These are phyloP conservation scores for Phthorimaea operculella DNA, from an alignment of 1,140 invertebrate genomes.

Conservation along the genomic window DNA sequence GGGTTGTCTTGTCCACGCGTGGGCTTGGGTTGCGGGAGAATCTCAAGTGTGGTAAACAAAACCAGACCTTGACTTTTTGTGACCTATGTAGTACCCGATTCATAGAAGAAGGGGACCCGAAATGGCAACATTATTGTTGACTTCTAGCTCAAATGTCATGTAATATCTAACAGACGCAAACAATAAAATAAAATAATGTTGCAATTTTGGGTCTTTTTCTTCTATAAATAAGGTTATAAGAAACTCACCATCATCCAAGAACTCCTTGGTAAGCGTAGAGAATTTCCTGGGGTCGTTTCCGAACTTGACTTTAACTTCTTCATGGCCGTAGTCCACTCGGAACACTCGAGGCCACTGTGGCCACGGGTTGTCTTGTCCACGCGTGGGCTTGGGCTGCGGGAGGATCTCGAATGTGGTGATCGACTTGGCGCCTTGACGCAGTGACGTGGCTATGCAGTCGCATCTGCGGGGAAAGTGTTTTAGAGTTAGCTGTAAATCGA, in stretches of 20 bases:
- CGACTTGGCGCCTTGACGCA: conserved; percentile 95
- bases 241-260: conserved; percentile 84
- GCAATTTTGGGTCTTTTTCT: too few species aligned
- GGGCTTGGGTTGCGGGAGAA: conserved; percentile 90
- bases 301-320: conserved; percentile 93
- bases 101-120: too few species aligned
- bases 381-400: conserved; percentile 84
- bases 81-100: too few species aligned
- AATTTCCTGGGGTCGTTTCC: conserved; percentile 95
- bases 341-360: conserved; percentile 97
- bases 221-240: too few species aligned
- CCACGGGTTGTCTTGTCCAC: conserved; percentile 95
- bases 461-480: too few species aligned
- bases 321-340: conserved; percentile 97
- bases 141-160: too few species aligned
- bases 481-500: too few species aligned
- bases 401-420: conserved; percentile 98
- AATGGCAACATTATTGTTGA: too few species aligned
- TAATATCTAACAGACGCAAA: too few species aligned
- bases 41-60: conserved; percentile 96
- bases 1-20: conserved; percentile 88
- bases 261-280: conserved; percentile 94
- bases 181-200: too few species aligned
- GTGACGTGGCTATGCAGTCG: conserved; percentile 98
- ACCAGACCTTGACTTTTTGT: conserved; percentile 88